Conservation (phyloP, 2,888 invertebrate genomes). For the Thereva unica region DNA sequence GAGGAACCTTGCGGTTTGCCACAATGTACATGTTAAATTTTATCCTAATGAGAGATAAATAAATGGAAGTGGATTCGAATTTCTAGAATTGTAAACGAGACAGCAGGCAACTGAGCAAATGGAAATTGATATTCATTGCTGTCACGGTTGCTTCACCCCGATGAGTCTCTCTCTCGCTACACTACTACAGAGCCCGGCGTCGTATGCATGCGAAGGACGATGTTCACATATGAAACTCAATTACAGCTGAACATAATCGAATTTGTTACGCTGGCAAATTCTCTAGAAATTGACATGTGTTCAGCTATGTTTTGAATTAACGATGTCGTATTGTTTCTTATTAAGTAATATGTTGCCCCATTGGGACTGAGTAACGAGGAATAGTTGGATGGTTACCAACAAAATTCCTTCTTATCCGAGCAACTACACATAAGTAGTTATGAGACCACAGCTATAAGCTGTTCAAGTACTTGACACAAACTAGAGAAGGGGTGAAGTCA, state of each 20-base stretch:
- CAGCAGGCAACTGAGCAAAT: constrained; percentile 25
- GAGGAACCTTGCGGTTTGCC: constrained; percentile 18
- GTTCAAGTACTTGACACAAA: no score
- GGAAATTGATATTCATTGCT: constrained; percentile 34
- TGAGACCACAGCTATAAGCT: no score
- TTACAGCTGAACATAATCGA: constrained; percentile 42
- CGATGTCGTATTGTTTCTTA: neutral
- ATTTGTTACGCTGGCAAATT: constrained; percentile 36
- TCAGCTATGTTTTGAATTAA: constrained; percentile 3
- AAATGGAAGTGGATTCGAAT: constrained; percentile 36
- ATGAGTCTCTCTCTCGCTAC: constrained; percentile 17
- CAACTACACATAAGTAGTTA: no score
- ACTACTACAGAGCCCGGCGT: neutral
- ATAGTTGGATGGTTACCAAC: neutral
- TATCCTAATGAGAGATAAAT: constrained; percentile 32
- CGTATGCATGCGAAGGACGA: constrained; percentile 1
- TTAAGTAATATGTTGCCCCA: no score
- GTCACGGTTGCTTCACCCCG: constrained; percentile 32
- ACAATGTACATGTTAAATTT: constrained; percentile 36
- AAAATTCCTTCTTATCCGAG: no score
- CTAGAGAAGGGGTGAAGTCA: no score
- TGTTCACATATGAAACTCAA: constrained; percentile 38
- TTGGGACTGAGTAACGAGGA: no score
- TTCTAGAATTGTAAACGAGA: constrained; percentile 27
- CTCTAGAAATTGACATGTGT: constrained; percentile 33